These are phyloP conservation scores for Leucoraja erinaceus DNA, from an alignment of 2,113 vertebrate genomes.

Conservation along the genomic window DNA sequence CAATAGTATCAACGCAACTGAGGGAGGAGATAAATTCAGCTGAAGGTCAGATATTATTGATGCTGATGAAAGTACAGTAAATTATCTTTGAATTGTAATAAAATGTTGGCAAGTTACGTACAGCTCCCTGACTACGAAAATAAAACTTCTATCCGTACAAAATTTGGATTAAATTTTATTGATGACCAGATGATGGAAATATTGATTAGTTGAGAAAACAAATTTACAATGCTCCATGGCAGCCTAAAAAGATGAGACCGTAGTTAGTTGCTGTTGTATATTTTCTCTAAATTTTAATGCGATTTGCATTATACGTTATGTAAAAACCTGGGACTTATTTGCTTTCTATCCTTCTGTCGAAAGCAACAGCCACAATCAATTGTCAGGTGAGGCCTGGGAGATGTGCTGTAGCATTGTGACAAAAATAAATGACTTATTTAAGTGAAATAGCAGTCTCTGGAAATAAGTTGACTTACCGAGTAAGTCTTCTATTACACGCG, in stretches of 20 bases:
- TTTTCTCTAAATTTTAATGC: not conserved
- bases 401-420: not conserved
- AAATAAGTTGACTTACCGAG: conserved; percentile 21
- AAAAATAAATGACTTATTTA: conserved; percentile 16
- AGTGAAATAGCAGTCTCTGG: conserved; percentile 24
- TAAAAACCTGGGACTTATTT: not conserved
- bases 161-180: conserved; percentile 11
- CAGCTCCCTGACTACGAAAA: not conserved
- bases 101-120: not conserved
- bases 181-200: conserved; percentile 16
- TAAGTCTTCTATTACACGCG: conserved; percentile 36
- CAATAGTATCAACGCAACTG: not conserved
- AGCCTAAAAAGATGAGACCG: conserved; percentile 1
- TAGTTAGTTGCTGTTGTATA: not conserved
- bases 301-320: not conserved
- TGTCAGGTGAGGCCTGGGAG: not conserved
- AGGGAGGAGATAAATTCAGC: not conserved
- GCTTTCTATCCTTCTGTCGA: not conserved
- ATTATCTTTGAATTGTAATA: not conserved
- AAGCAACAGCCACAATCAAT: conserved; percentile 8
- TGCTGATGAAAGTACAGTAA: not conserved
- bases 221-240: not conserved
- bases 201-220: not conserved
- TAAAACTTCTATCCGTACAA: not conserved
- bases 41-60: not conserved